These are phyloP conservation scores for Lipophrys pholis DNA, from an alignment of 2,113 vertebrate genomes.

Conservation along the genomic window DNA sequence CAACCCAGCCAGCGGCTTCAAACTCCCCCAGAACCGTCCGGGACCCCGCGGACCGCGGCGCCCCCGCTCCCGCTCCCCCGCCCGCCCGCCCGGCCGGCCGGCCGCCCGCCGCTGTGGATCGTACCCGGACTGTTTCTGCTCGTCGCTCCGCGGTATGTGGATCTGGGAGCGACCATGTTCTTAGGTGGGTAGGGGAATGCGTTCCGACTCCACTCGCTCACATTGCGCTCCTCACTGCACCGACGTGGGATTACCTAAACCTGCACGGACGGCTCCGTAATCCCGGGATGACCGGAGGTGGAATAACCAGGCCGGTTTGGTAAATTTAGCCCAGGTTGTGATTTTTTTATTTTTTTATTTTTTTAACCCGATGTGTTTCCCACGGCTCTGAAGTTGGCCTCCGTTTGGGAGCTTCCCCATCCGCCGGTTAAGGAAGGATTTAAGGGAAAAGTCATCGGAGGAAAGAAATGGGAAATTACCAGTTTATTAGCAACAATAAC, in stretches of 20 bases:
- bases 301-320: not conserved
- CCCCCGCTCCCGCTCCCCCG: not conserved
- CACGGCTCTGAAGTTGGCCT: too few relatives aligned
- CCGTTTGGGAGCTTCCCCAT: too few relatives aligned
- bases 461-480: too few relatives aligned
- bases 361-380: constrained; percentile 22
- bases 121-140: constrained; percentile 62
- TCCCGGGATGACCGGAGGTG: not conserved
- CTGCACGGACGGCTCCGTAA: not conserved
- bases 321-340: not conserved
- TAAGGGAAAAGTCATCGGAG: too few relatives aligned
- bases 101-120: constrained; percentile 22
- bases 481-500: too few relatives aligned
- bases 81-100: not conserved
- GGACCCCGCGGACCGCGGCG: not conserved
- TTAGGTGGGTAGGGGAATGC: constrained; percentile 85
- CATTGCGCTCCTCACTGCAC: too few relatives aligned
- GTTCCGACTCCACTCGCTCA: too few relatives aligned
- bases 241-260: constrained; percentile 47
- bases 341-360: too few relatives aligned
- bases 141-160: constrained; percentile 80
- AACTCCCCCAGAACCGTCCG: constrained; percentile 22
- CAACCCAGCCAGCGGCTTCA: constrained; percentile 54
- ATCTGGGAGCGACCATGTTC: constrained; percentile 87
- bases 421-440: too few relatives aligned